These are phyloP conservation scores for Microcebus ravelobensis DNA, from an alignment of 2,113 vertebrate genomes.

Conservation along the genomic window DNA sequence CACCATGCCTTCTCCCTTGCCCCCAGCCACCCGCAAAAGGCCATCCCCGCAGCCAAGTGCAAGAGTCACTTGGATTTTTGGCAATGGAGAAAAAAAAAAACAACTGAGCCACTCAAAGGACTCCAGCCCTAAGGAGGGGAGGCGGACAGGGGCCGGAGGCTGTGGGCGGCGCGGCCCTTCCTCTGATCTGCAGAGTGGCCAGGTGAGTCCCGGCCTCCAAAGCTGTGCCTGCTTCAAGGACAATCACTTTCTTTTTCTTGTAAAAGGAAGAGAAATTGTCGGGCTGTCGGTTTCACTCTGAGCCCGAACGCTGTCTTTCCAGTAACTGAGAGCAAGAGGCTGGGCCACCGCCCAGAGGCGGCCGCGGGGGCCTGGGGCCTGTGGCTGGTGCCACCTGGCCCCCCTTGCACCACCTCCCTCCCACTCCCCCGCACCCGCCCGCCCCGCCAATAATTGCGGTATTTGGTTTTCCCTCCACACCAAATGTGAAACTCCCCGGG, in stretches of 20 bases:
- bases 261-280: slow-evolving; percentile 72
- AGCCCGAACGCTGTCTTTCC: slow-evolving; percentile 61
- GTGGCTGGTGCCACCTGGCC: slow-evolving; percentile 27
- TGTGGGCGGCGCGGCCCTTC: neutral
- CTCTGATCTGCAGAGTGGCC: neutral
- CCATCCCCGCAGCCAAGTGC: neutral
- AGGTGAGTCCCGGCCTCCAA: neutral
- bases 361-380: neutral
- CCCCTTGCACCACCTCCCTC: neutral
- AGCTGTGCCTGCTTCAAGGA: neutral
- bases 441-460: slow-evolving; percentile 25
- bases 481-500: slow-evolving; percentile 56
- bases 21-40: neutral
- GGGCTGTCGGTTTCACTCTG: slow-evolving; percentile 69
- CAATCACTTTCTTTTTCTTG: slow-evolving; percentile 75
- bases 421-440: neutral
- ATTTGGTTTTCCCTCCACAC: slow-evolving; percentile 72
- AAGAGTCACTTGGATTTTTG: neutral
- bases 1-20: neutral
- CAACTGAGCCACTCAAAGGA: neutral
- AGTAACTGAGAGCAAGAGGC: slow-evolving; percentile 65
- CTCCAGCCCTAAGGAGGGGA: neutral
- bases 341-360: neutral
- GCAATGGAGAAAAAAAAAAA: neutral
- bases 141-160: neutral